phyloP scores from a whole-genome alignment of 2,797 vertebrate genomes.

The Taeniopygia guttata region DNA sequence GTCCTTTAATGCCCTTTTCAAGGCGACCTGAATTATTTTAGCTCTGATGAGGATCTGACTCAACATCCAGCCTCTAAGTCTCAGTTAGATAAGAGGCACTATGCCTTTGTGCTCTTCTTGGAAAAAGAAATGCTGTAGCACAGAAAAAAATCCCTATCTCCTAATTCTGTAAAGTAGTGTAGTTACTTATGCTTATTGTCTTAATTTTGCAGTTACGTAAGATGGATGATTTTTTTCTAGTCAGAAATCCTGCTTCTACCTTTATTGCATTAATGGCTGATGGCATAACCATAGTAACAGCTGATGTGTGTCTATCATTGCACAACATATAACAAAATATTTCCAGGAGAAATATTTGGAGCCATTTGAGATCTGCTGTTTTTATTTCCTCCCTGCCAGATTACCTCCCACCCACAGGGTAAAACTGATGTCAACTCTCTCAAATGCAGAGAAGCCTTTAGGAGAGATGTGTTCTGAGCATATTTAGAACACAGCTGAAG shows the following conservation, averaged over 20 bases:
- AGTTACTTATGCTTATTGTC: conserved; percentile 11
- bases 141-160: neutral
- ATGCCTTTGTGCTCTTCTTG: neutral
- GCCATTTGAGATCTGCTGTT: neutral
- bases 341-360: conserved; percentile 9
- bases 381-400: neutral
- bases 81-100: neutral
- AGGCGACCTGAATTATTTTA: neutral
- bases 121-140: neutral
- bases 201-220: conserved; percentile 47
- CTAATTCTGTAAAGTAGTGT: neutral
- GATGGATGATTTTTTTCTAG: conserved; percentile 19
- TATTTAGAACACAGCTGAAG: conserved; percentile 27
- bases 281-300: conserved; percentile 45
- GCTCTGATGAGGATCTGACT: neutral
- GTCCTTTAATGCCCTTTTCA: neutral
- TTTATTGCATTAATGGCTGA: conserved; percentile 54
- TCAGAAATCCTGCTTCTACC: conserved; percentile 30
- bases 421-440: conserved; percentile 82
- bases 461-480: conserved; percentile 75
- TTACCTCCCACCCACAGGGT: conserved; percentile 84
- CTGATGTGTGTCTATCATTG: conserved; percentile 24
- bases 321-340: conserved; percentile 19
- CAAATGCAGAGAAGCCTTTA: conserved; percentile 82
- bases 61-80: neutral